Base-by-base conservation (phyloP, 2,797 vertebrate species). In the Harpagifer antarcticus region DNA sequence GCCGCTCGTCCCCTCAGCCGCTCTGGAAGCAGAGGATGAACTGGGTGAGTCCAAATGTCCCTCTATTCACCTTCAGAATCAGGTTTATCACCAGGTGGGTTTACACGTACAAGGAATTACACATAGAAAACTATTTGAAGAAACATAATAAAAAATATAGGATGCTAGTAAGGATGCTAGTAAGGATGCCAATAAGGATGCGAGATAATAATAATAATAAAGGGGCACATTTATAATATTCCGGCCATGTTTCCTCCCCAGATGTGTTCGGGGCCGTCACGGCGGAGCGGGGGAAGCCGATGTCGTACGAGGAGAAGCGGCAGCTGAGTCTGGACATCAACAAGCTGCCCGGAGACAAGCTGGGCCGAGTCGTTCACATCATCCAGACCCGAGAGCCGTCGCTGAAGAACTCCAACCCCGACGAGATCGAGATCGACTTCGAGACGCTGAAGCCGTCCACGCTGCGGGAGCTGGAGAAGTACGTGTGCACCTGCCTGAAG, bases 271-370 rank as follows among this genome's bases (percentile, higher is more conserved):
- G 86, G 49, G 74, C 74, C 3, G 8, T 78, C 63, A 72, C 85
- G 6, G 1, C 70, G 0, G 95, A 96, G 12, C 92, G 94, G 44
- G 95, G 94, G 80, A 96, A 95, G 31, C 96, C 97, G 1, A 98
- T 98, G 97, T 96, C 96, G 0, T 98, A 98, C 1, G 97, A 98
- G 88, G 97, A 98, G 90, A 98, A 98, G 79, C 90, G 97, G 0
- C 97, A 98, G 83, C 94, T 98, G 72, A 98, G 97, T 87, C 86
- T 98, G 84, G 97, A 98, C 91, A 98, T 98, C 86, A 98, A 98
- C 90, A 98, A 97, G 72, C 84, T 98, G 20, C 97, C 97, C 0
- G 97, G 97, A 0, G 97, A 98, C 80, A 97, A 97, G 42, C 91
- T 98, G 72, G 97, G 97, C 37, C 89, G 97, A 0, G 97, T 98